Conservation (phyloP, 2,113 vertebrate genomes). For the Lepidothrix coronata region DNA sequence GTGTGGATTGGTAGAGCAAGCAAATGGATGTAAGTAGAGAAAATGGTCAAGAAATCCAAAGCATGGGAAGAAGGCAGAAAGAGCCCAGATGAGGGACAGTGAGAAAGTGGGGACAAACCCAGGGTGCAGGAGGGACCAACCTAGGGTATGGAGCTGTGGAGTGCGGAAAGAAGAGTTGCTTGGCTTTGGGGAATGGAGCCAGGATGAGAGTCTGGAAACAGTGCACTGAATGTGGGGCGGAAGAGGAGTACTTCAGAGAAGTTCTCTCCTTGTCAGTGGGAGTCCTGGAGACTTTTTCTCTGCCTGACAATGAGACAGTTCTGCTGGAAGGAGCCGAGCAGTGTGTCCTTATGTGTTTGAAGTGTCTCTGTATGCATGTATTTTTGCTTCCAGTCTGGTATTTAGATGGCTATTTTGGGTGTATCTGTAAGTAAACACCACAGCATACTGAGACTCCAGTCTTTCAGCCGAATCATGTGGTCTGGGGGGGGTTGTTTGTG, state of each 20-base stretch:
- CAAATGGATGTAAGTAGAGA: background rate
- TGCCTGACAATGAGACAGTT: background rate
- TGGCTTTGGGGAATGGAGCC: background rate
- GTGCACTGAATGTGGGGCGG: background rate
- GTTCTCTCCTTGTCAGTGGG: background rate
- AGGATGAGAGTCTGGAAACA: background rate
- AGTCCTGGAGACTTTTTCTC: background rate
- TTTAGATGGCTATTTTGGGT: constrained; percentile 32
- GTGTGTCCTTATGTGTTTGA: background rate
- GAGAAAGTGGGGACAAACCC: background rate
- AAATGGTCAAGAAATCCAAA: background rate
- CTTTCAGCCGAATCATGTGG: background rate
- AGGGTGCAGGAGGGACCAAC: accelerated
- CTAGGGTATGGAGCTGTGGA: background rate
- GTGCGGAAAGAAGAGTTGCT: background rate
- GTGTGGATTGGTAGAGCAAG: background rate
- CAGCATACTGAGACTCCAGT: background rate
- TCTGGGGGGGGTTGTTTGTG: background rate
- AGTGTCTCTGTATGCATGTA: background rate
- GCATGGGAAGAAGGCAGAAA: background rate
- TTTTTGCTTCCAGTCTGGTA: constrained; percentile 18
- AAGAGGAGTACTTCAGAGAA: background rate
- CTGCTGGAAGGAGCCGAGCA: background rate
- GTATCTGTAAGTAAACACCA: constrained; percentile 33
- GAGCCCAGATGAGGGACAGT: background rate